Percentiles rank a stretch among this genome's conserved stretches.
phyloP scores from a whole-genome alignment of 2,888 invertebrate genomes.

The Meloe dianella region DNA sequence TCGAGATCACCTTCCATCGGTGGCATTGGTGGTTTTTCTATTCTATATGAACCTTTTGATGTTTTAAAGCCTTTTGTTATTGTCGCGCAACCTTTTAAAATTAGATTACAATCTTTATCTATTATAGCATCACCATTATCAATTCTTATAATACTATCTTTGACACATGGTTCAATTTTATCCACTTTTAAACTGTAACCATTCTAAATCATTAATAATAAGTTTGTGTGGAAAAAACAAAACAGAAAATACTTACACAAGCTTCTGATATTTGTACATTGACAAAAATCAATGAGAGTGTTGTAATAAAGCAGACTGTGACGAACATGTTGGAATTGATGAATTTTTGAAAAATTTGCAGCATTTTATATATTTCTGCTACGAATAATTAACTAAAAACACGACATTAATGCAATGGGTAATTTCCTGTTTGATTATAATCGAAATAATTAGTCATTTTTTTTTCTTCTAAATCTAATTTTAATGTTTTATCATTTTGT shows the following conservation, averaged over 20 bases:
- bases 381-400: neutral
- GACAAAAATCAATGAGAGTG: neutral
- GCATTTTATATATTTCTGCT: neutral
- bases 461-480: neutral
- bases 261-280: neutral
- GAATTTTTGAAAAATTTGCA: neutral
- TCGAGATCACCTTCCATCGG: constrained; percentile 58
- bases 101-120: constrained; percentile 59
- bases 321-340: neutral
- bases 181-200: constrained; percentile 46
- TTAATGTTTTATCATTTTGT: neutral
- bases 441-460: neutral
- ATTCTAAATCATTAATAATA: constrained; percentile 38
- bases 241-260: constrained; percentile 9
- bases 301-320: neutral
- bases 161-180: constrained; percentile 40
- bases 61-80: constrained; percentile 56
- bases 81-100: constrained; percentile 57
- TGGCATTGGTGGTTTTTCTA: constrained; percentile 58
- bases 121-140: constrained; percentile 37
- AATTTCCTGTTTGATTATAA: constrained; percentile 3
- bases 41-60: constrained; percentile 54
- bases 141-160: constrained; percentile 38
- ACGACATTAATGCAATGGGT: neutral
- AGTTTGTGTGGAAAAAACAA: neutral